phyloP scores from a whole-genome alignment of 1,140 invertebrate genomes.

The Delia radicum region DNA sequence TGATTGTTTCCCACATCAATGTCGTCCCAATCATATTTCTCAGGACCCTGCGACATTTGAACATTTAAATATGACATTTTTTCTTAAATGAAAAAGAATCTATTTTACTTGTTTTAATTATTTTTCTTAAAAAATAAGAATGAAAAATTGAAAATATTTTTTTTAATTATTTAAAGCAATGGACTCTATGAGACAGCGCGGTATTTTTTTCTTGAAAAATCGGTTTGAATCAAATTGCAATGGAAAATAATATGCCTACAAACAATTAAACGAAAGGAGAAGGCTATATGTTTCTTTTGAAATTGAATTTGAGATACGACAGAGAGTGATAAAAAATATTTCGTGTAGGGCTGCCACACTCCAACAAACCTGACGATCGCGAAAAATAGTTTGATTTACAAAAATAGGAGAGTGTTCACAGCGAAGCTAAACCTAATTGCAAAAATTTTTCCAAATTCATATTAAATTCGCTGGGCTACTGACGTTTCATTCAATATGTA shows the following conservation, averaged over 20 bases:
- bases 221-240: background rate
- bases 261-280: background rate
- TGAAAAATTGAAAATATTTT: background rate
- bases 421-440: no score
- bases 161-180: no score
- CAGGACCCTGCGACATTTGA: background rate
- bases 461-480: no score
- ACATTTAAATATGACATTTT: conserved; percentile 3
- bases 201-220: background rate
- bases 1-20: conserved; percentile 26
- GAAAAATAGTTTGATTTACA: no score
- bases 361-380: no score
- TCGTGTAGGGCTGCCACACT: no score
- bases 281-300: background rate
- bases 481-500: no score
- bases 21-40: conserved; percentile 30
- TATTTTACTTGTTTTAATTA: background rate
- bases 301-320: no score
- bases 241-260: background rate
- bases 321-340: no score
- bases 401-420: no score
- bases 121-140: background rate
- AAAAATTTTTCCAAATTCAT: no score
- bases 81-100: background rate
- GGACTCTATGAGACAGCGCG: no score